These are phyloP conservation scores for Erebia palarica DNA, from an alignment of 2,888 invertebrate species.

Conservation along the genomic window DNA sequence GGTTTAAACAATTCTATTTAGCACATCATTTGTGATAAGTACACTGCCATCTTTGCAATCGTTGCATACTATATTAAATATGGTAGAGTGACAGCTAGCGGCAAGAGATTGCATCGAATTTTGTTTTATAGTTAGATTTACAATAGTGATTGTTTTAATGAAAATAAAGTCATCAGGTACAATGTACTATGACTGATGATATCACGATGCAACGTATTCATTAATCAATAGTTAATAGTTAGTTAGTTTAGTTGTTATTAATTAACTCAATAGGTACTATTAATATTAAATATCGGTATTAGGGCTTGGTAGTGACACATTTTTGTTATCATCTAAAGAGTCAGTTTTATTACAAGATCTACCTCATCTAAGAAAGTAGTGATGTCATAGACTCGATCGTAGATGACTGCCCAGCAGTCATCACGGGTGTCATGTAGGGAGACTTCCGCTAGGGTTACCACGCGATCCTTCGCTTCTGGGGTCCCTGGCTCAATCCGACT, in stretches of 20 bases:
- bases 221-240: no score
- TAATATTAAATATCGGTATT: neutral
- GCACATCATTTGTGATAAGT: no score
- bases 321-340: constrained; percentile 5
- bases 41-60: no score
- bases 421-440: constrained; percentile 86
- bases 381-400: constrained; percentile 92
- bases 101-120: no score
- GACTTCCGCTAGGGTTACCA: constrained; percentile 88
- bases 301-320: constrained; percentile 6
- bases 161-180: no score
- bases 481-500: constrained; percentile 55
- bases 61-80: no score
- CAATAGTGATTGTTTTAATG: no score
- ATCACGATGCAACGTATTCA: neutral
- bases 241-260: neutral
- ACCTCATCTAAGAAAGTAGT: constrained; percentile 88
- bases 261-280: constrained; percentile 1
- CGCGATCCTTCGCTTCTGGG: constrained; percentile 67
- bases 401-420: constrained; percentile 94
- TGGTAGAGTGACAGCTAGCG: no score
- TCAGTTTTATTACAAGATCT: constrained; percentile 48
- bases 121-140: no score
- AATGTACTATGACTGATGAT: neutral
- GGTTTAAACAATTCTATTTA: no score